Conservation (phyloP, 2,113 vertebrate species). For the Clarias gariepinus region DNA sequence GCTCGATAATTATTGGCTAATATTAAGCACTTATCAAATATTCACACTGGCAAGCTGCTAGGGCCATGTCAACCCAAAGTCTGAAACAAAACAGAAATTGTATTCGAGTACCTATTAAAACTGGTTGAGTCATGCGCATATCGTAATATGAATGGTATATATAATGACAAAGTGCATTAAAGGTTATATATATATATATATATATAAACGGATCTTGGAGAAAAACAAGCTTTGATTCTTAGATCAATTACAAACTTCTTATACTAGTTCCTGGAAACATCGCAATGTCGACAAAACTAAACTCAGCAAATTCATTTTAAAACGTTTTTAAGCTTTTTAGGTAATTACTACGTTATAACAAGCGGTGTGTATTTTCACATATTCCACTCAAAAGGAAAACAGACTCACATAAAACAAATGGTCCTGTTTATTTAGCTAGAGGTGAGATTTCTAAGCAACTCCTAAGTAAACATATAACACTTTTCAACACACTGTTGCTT, state of each 20-base stretch:
- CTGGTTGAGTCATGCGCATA: not conserved
- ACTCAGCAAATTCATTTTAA: not conserved
- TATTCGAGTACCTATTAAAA: not conserved
- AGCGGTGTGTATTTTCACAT: conserved; percentile 27
- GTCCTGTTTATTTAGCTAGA: conserved; percentile 60
- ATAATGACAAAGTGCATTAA: not conserved
- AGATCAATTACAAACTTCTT: too few species aligned
- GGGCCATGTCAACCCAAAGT: conserved; percentile 25
- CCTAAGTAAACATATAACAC: not conserved
- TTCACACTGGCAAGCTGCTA: not conserved
- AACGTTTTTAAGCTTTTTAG: not conserved
- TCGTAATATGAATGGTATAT: not conserved
- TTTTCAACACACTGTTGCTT: too few species aligned
- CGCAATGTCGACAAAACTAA: not conserved
- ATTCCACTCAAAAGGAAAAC: conserved; percentile 44
- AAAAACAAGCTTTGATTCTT: not conserved
- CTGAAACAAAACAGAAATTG: not conserved
- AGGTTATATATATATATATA: too few species aligned
- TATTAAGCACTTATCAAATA: conserved; percentile 28
- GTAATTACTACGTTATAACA: conserved; percentile 15
- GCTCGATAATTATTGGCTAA: conserved; percentile 46
- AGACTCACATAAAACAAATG: conserved; percentile 53
- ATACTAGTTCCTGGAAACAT: not conserved
- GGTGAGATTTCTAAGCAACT: conserved; percentile 40
- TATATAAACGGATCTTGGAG: too few species aligned